These are phyloP conservation scores for Mystacides longicornis DNA, from an alignment of 2,888 invertebrate species.

Conservation along the genomic window DNA sequence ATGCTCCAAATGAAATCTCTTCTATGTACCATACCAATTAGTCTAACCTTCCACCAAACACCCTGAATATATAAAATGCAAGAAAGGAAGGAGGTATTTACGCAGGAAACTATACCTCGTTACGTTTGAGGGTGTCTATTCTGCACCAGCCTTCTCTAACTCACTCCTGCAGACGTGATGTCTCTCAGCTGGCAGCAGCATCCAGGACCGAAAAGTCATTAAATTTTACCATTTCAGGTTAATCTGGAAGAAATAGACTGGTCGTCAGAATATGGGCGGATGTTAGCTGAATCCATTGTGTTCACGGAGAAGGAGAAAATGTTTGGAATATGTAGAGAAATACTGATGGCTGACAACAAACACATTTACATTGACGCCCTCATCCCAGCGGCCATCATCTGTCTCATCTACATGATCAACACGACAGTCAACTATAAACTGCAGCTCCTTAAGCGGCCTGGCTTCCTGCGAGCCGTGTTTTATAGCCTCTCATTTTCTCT, in stretches of 20 bases:
- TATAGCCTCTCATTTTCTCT: conserved; percentile 54
- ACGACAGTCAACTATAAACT: conserved; percentile 46
- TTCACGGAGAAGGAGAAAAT: conserved; percentile 72
- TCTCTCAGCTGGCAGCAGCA: not conserved
- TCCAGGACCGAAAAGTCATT: not conserved
- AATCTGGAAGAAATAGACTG: conserved; percentile 57
- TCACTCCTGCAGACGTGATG: too few species aligned
- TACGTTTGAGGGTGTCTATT: too few species aligned
- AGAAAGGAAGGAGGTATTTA: too few species aligned
- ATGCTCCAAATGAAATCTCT: too few species aligned
- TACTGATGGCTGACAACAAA: conserved; percentile 54
- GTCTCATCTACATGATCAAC: conserved; percentile 47
- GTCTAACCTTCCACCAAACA: too few species aligned
- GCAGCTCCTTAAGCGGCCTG: conserved; percentile 50
- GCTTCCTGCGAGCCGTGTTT: conserved; percentile 36
- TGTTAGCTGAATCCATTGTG: conserved; percentile 58
- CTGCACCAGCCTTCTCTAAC: too few species aligned
- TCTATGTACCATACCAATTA: too few species aligned
- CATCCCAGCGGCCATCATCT: conserved; percentile 43
- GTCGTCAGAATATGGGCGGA: conserved; percentile 53
- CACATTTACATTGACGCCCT: conserved; percentile 51
- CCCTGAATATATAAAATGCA: too few species aligned
- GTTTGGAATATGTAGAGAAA: conserved; percentile 72
- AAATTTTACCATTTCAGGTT: conserved; percentile 39
- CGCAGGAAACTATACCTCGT: too few species aligned